phyloP scores from a whole-genome alignment of 2,888 invertebrate species.

The Hirtodrosophila duncani region DNA sequence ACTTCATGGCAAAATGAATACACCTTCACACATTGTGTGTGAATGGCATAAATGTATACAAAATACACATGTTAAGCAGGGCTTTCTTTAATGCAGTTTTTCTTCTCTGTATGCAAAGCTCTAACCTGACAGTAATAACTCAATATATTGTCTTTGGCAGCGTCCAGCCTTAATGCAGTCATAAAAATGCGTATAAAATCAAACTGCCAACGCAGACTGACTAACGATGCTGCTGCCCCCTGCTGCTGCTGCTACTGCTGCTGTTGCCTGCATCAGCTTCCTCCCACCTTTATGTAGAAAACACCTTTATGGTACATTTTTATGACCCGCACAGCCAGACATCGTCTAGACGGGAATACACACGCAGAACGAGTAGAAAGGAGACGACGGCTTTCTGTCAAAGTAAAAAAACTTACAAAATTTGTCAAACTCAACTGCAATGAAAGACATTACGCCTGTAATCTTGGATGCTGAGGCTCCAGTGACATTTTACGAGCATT shows the following conservation, averaged over 20 bases:
- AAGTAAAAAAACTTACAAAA: constrained; percentile 6
- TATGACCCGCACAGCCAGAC: constrained; percentile 48
- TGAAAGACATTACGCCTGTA: too few relatives aligned
- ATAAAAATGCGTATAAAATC: constrained; percentile 59
- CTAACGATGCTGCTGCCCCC: constrained; percentile 18
- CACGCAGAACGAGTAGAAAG: background rate
- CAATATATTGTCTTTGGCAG: constrained; percentile 13
- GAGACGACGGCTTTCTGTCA: constrained; percentile 1
- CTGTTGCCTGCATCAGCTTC: too few relatives aligned
- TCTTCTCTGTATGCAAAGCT: too few relatives aligned
- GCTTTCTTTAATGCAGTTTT: too few relatives aligned
- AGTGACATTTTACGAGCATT: constrained; percentile 56
- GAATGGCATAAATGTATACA: too few relatives aligned
- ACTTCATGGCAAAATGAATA: too few relatives aligned
- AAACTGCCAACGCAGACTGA: constrained; percentile 39
- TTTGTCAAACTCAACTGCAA: constrained; percentile 25
- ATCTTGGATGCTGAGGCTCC: constrained; percentile 33
- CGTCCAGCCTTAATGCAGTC: constrained; percentile 43
- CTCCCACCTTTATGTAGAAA: background rate
- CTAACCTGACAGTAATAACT: too few relatives aligned
- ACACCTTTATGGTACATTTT: constrained; percentile 54
- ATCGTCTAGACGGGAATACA: constrained; percentile 38
- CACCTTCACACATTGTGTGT: too few relatives aligned
- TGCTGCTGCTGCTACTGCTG: too few relatives aligned
- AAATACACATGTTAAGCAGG: too few relatives aligned